Evolutionary conservation across 2,888 invertebrate genomes (phyloP).

Genomic region (Lasius fuliginosus): DNA sequence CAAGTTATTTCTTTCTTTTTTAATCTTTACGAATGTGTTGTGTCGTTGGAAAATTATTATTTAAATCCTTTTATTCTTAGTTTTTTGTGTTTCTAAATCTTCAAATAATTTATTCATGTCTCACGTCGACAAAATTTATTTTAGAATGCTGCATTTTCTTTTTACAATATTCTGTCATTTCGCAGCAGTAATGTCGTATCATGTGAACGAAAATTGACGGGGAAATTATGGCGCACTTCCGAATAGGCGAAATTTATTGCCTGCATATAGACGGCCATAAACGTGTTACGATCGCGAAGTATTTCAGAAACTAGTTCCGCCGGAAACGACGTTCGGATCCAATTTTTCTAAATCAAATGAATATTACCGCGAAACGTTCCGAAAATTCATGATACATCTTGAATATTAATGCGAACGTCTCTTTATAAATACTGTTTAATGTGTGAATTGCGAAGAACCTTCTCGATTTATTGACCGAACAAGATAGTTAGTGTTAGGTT

Average conservation of each 20-base stretch:
- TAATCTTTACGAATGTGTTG: not conserved
- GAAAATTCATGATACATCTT: conserved; percentile 19
- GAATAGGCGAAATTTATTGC: conserved; percentile 36
- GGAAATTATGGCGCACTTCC: conserved; percentile 38
- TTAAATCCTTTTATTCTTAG: not conserved
- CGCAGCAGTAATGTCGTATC: conserved; percentile 16
- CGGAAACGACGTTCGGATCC: conserved; percentile 34
- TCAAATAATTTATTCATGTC: no score
- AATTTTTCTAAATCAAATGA: conserved; percentile 54
- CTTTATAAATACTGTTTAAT: not conserved
- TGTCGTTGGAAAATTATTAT: not conserved
- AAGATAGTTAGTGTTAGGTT: not conserved
- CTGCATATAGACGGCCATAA: conserved; percentile 46
- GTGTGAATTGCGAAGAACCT: not conserved
- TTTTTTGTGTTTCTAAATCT: not conserved
- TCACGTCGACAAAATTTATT: conserved; percentile 18
- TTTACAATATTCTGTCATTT: conserved; percentile 1
- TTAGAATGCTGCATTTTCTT: no score
- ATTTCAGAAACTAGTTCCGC: conserved; percentile 27
- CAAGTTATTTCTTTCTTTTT: not conserved
- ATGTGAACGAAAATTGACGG: conserved; percentile 17
- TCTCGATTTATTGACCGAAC: not conserved
- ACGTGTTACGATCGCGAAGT: conserved; percentile 45
- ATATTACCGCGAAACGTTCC: conserved; percentile 4
- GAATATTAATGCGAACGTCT: not conserved